Evolutionary conservation across 1,140 invertebrate genomes (phyloP), one percentile per base, ranked within the genome.

Genomic region (Centruroides vittatus): DNA sequence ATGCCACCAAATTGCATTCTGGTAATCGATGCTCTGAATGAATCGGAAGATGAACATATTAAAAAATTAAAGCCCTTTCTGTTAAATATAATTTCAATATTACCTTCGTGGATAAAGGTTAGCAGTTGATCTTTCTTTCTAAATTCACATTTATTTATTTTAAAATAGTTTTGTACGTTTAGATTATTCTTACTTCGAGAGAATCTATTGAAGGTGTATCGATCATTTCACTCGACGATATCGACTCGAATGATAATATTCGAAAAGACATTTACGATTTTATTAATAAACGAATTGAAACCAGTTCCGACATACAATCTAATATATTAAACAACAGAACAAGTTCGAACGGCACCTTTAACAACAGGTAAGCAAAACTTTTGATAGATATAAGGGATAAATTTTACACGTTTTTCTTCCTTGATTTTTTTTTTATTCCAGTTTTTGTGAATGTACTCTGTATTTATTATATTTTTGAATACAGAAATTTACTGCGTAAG

Each of bases 21-120:
- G 52, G 74, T 95, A 11, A 83, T 97, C 48, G 93, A 97, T 74
- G 90, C 88, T 0, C 75, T 96, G n/a, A 92, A 92, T 71, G 91
- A 96, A 73, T 91, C 93, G 8, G 41, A 41, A 0, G 92, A 95
- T 70, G 94, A 93, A 71, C 91, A 95, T 73, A 67, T 89, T 89
- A 0, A 91, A 94, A 73, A 83, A 90, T 69, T 97, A 52, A 87
- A 88, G 1, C 86, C 88, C 3, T 96, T 97, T 72, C 73, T 97
- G n/a, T 81, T 82, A 1, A 82, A 84, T 66, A 87, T 95, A 67
- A 82, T 86, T 5, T 79, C 84, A 3, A 83, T 86, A 71, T 88
- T 94, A 71, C 93, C 93, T 0, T 74, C 79, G 13, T 96, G 92
- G 90, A 74, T 97, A 36, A 95, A 93, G 76, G 78, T 95, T 46